Evolutionary conservation across 2,888 invertebrate species (phyloP).

Genomic region (Phoenoteleia sp.): DNA sequence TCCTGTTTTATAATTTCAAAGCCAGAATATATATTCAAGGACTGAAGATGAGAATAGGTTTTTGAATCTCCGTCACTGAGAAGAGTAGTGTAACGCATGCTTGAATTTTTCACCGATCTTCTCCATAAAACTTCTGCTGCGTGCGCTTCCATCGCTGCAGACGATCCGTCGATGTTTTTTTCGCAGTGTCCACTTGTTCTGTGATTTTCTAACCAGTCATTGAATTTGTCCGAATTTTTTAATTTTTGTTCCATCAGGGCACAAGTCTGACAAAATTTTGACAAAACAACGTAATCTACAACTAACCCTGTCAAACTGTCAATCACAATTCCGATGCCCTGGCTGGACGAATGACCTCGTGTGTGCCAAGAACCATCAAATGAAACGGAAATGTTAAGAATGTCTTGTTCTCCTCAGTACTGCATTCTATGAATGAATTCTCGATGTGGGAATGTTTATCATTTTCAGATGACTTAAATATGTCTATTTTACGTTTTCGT

Average conservation of each 20-base stretch:
- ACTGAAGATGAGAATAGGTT: background rate
- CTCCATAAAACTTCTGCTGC: background rate
- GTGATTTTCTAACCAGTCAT: background rate
- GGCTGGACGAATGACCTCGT: slow-evolving; percentile 34
- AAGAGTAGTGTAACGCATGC: background rate
- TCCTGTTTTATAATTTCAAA: background rate
- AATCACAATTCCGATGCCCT: slow-evolving; percentile 29
- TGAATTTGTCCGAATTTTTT: background rate
- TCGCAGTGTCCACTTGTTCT: background rate
- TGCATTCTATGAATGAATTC: no score
- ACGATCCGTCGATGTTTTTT: background rate
- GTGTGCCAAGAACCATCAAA: slow-evolving; percentile 36
- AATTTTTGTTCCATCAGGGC: slow-evolving; percentile 3
- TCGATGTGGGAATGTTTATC: no score
- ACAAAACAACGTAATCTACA: slow-evolving; percentile 32
- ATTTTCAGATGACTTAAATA: no score
- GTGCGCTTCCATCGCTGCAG: background rate
- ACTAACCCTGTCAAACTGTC: slow-evolving; percentile 28
- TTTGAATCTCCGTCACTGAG: background rate
- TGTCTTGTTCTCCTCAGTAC: no score
- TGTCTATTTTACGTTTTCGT: no score
- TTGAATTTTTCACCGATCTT: background rate
- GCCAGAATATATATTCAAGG: background rate
- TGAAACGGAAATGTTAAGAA: no score
- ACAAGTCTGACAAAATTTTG: slow-evolving; percentile 7